Conservation (phyloP, 2,797 vertebrate species). For the Micromesistius poutassou region DNA sequence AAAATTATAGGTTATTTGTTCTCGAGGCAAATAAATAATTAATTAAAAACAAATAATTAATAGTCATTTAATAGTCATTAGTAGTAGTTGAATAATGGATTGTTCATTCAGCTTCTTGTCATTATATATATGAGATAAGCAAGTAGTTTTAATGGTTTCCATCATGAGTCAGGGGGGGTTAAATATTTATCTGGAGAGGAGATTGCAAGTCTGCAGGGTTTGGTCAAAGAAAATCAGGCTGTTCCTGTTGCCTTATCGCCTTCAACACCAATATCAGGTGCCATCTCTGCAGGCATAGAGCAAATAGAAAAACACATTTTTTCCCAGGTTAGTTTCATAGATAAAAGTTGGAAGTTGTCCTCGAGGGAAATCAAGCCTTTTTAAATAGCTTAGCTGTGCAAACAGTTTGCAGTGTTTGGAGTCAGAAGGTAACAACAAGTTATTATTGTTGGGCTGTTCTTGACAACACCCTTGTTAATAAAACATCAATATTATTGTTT, state of each 20-base stretch:
- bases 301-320: neutral
- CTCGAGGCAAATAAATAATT: no score
- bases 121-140: neutral
- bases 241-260: neutral
- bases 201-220: no score
- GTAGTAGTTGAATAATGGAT: neutral
- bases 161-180: neutral
- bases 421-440: neutral
- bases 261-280: neutral
- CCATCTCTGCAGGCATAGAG: neutral
- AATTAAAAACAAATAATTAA: no score
- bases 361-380: neutral
- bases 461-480: neutral
- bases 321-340: neutral
- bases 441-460: neutral
- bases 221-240: no score
- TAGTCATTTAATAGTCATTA: no score
- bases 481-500: neutral
- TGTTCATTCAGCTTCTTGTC: neutral
- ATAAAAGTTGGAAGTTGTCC: neutral
- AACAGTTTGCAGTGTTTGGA: neutral
- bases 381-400: neutral
- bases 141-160: neutral
- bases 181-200: neutral
- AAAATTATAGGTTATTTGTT: neutral